Base-by-base conservation (phyloP, 2,113 vertebrate species). In the Platysteira castanea region DNA sequence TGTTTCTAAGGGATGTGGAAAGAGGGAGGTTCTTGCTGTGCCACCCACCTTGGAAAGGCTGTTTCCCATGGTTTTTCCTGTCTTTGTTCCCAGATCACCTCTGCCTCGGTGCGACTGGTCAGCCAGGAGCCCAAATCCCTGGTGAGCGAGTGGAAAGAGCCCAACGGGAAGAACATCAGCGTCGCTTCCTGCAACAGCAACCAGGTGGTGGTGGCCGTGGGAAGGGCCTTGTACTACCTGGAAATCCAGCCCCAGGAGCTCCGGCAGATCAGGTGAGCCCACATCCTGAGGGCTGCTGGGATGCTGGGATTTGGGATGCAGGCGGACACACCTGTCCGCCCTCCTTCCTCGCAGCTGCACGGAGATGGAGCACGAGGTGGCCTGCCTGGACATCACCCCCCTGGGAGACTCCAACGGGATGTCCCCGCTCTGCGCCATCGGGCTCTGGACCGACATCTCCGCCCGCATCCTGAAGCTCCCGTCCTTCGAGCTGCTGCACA, bases 301-400 rank as follows among this genome's bases (percentile, higher is more conserved):
- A 11, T 19, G 31, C 26, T 7, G 56, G 54, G 35, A 37, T 28
- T 19, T 8, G 33, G 52, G 47, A 56, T 85, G 10, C 4, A 53
- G 12, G 7, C 1, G 4, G n/a, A 84, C 52, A 81, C 49, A 7
- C 23, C 31, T 61, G 54, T 37, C 18, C 53, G 39, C 47, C 75
- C 26, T 69, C 27, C 44, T 37, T 71, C 47, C 53, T 81, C 12
- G 14, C 96, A 99, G 99, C 94, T 99, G 98, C 95, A 99, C 98
- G 2, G 99, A 99, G 95, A 99, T 99, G 99, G 99, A 99, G 93
- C 99, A 99, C 1, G 99, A 99, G 90, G 99, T 99, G 79, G 99
- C 99, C 85, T 99, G 99, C 96, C 96, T 99, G 97, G 99, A 99
- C 97, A 99, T 99, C 98, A 99, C 99, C 5, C 99, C 99, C 2